These are phyloP conservation scores for Nasonia longicornis DNA, from an alignment of 1,140 invertebrate species.

Conservation along the genomic window DNA sequence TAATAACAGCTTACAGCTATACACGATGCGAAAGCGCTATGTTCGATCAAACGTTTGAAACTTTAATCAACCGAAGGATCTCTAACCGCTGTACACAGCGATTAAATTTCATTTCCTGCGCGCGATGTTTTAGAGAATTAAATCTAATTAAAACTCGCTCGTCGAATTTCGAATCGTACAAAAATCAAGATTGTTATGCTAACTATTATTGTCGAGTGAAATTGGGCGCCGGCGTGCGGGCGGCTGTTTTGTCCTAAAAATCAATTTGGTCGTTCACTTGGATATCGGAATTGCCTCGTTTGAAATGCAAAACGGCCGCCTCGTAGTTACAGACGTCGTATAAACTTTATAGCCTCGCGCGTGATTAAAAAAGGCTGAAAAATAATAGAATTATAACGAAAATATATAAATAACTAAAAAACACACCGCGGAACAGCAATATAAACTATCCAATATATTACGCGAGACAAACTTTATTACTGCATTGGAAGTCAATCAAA, in stretches of 20 bases:
- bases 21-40: neutral
- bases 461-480: too few relatives aligned
- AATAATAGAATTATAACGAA: neutral
- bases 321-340: conserved; percentile 4
- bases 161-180: neutral
- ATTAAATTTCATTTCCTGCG: neutral
- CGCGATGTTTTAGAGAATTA: neutral
- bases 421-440: too few relatives aligned
- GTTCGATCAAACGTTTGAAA: neutral
- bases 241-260: conserved; percentile 28
- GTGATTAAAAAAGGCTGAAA: neutral
- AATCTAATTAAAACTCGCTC: neutral
- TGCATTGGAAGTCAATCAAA: too few relatives aligned
- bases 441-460: too few relatives aligned
- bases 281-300: conserved; percentile 36
- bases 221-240: neutral
- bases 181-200: neutral
- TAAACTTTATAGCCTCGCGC: conserved; percentile 13
- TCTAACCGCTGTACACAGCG: neutral
- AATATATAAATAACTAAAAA: too few relatives aligned
- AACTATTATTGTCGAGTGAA: conserved; percentile 21
- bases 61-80: neutral
- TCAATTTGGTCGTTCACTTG: conserved; percentile 24
- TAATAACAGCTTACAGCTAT: neutral
- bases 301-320: conserved; percentile 14